Evolutionary conservation across 2,888 invertebrate species (phyloP), one percentile per base, ranked within the genome.

Genomic region (Lamproptera curius): DNA sequence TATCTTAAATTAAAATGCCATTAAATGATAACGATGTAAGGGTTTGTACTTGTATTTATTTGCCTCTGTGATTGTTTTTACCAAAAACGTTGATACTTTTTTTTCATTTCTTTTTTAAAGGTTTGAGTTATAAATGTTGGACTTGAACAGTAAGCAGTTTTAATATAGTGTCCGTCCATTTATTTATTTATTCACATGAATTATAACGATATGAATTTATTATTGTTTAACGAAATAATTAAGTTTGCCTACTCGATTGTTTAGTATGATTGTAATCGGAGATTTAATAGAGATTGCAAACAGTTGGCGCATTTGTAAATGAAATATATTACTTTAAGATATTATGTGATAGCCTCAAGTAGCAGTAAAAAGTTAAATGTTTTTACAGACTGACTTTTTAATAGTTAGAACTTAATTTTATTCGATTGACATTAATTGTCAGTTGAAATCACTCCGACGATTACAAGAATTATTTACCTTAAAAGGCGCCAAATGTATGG

Each of bases 51-150:
- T n/a, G n/a, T n/a, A n/a, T n/a, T n/a, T n/a, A n/a, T 14, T 37
- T 47, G 33, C 40, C 42, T 53, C 64, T 64, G 65, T 66, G 65
- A 66, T 66, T 46, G 46, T 55, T 50, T 55, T 57, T 58, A 61
- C 65, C 62, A 63, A 64, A 64, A 58, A 57, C 50, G 52, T 52
- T 34, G 50, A 49, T 46, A 26, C 26, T 38, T 15, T 31, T 6
- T 34, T 42, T 33, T 39, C 13, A 34, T 39, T 31, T 16, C 16
- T 38, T 34, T 11, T 13, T 37, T 39, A 16, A 23, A 26, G 11
- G 15, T 16, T 10, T n/a, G 42, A 44, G 34, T 38, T 34, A 26
- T n/a, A n/a, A n/a, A n/a, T 11, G 10, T 31, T 43, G 28, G 37
- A 33, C 0, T 42, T 14, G 15, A 20, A 23, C 20, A 36, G 8